phyloP scores from a whole-genome alignment of 2,797 vertebrate genomes.

The Echiichthys vipera region DNA sequence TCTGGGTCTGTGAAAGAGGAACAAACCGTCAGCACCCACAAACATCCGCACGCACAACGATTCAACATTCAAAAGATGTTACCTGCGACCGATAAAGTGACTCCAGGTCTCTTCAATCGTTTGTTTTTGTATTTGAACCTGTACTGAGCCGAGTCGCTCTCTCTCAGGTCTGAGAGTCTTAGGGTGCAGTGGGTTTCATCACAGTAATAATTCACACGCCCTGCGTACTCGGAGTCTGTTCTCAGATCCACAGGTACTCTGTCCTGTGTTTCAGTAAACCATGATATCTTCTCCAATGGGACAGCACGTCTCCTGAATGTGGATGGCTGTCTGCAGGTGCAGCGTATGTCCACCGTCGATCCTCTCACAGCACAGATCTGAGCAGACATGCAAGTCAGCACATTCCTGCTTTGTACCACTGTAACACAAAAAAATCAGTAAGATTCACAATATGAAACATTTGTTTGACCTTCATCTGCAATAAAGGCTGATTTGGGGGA shows the following conservation, averaged over 20 bases:
- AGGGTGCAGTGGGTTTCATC: not conserved
- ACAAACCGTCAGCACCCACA: not conserved
- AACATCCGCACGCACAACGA: not conserved
- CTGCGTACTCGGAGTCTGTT: not conserved
- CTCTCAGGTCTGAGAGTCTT: slow-evolving; percentile 39
- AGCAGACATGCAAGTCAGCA: not conserved
- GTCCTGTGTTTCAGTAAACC: not conserved
- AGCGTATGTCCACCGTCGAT: slow-evolving; percentile 1
- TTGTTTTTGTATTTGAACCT: slow-evolving; percentile 35
- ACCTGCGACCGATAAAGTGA: slow-evolving; percentile 34
- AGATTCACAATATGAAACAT: not conserved
- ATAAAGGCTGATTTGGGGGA: too few relatives aligned
- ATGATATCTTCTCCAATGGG: not conserved
- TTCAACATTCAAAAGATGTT: not conserved
- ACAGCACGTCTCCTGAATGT: fast-evolving
- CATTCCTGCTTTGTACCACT: not conserved
- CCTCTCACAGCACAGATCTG: slow-evolving; percentile 1
- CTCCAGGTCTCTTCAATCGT: not conserved
- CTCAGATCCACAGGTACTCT: not conserved
- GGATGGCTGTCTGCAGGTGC: not conserved
- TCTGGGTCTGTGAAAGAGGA: not conserved
- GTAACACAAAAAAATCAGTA: slow-evolving; percentile 2
- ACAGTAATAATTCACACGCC: not conserved
- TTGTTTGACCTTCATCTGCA: not conserved
- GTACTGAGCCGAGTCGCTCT: slow-evolving; percentile 38